A percentile compares a stretch with the other conserved stretches of the same genome.
phyloP scores from a whole-genome alignment of 2,797 vertebrate genomes.

The Galaxias olidus region DNA sequence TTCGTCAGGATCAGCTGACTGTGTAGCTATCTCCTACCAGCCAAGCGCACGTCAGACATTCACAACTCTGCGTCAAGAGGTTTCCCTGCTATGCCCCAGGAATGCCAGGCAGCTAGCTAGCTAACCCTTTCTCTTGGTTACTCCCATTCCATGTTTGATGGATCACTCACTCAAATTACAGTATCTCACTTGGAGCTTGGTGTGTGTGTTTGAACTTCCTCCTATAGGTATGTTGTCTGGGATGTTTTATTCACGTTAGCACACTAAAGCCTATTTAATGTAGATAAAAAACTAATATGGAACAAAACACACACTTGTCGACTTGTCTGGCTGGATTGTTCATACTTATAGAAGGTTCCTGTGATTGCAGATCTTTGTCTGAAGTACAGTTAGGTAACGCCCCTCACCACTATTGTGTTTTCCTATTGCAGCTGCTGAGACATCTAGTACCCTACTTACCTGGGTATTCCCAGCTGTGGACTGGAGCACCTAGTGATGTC shows the following conservation, averaged over 20 bases:
- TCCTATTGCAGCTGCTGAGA: background rate
- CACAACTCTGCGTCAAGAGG: slow-evolving; percentile 1
- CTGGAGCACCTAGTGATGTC: background rate
- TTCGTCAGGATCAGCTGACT: background rate
- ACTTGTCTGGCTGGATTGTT: too few relatives aligned
- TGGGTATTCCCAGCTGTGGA: background rate
- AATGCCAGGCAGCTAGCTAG: background rate
- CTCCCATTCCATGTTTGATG: background rate
- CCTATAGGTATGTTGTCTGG: too few relatives aligned
- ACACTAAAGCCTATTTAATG: too few relatives aligned
- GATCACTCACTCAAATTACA: too few relatives aligned
- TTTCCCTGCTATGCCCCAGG: slow-evolving; percentile 1
- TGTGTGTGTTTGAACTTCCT: too few relatives aligned
- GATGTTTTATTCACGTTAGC: too few relatives aligned
- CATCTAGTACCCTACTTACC: background rate
- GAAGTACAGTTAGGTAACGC: background rate
- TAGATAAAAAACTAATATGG: too few relatives aligned
- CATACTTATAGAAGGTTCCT: too few relatives aligned
- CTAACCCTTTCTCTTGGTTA: background rate
- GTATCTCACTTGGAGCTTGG: too few relatives aligned
- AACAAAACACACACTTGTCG: too few relatives aligned
- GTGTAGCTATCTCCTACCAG: background rate
- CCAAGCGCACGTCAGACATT: slow-evolving; percentile 1
- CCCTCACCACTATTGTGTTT: background rate
- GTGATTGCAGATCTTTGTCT: background rate